phyloP scores from a whole-genome alignment of 37 sponge, comb jelly and placozoan species.

The Axinella damicornis region DNA sequence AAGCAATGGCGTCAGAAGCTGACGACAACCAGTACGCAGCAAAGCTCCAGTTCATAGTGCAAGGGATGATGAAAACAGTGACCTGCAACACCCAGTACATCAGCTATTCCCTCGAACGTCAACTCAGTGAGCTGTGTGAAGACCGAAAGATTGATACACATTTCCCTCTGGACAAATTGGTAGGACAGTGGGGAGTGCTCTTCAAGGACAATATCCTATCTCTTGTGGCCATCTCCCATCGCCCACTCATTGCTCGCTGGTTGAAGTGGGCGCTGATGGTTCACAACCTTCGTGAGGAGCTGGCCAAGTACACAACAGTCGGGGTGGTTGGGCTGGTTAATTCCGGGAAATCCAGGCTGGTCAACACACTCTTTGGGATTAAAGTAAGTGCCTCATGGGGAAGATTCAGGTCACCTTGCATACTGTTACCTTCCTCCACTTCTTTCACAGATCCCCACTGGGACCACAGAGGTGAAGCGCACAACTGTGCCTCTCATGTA shows the following conservation, averaged over 20 bases:
- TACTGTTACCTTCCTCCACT: background rate
- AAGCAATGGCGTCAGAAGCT: background rate
- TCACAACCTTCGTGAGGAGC: slow-evolving; percentile 50
- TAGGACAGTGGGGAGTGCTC: slow-evolving; percentile 29
- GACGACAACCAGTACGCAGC: slow-evolving; percentile 28
- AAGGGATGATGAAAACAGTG: slow-evolving; percentile 37
- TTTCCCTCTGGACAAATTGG: background rate
- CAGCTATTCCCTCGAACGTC: slow-evolving; percentile 62
- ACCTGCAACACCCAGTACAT: slow-evolving; percentile 61
- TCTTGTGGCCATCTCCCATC: slow-evolving; percentile 18
- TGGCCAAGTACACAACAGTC: slow-evolving; percentile 59
- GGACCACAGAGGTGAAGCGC: slow-evolving; percentile 48
- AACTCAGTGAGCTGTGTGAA: slow-evolving; percentile 53
- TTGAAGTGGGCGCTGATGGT: slow-evolving; percentile 54
- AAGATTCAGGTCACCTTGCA: background rate
- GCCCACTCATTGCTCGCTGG: slow-evolving; percentile 69
- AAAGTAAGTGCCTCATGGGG: slow-evolving; percentile 8
- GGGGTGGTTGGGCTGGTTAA: slow-evolving; percentile 56
- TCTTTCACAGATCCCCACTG: slow-evolving; percentile 31
- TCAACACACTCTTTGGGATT: slow-evolving; percentile 47
- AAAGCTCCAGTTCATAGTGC: slow-evolving; percentile 53
- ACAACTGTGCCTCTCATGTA: slow-evolving; percentile 69
- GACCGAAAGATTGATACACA: slow-evolving; percentile 4
- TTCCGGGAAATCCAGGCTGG: slow-evolving; percentile 60
- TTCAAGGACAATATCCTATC: slow-evolving; percentile 45